Evolutionary conservation across 2,113 vertebrate genomes (phyloP), one percentile per base, ranked within the genome.

Genomic region (Colaptes auratus): DNA sequence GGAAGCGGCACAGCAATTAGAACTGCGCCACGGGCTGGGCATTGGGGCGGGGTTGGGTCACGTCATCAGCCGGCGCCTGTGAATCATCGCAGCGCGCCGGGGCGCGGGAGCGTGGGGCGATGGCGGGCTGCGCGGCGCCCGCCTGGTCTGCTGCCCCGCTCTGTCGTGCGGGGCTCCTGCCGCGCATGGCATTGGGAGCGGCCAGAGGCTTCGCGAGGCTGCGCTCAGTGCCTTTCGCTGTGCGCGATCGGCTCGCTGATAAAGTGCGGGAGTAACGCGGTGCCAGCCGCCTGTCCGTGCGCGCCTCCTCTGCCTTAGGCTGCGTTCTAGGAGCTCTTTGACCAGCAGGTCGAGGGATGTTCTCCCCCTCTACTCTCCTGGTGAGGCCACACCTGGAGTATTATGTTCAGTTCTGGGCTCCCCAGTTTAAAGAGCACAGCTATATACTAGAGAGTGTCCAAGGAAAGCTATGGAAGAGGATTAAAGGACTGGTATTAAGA

Each of bases 11-110:
- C 31, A 50, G 52, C 76, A 86, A 88, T 93, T 93, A 66, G 64
- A 94, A 46, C 87, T 97, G 95, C 96, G 94, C 96, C 97, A 97
- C 76, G 30, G 82, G 25, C 24, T n/a, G 35, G 31, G 46, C 15
- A 53, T 39, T 7, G 48, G 76, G 61, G 52, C 72, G 60, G 48
- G 5, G 63, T 58, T 15, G 44, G 19, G 12, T 9, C 12, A 28
- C 39, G 65, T n/a, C 65, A 67, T 46, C 65, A 27, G 30, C 30
- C 30, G 28, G 19, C 31, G 42, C 28, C 17, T 39, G 6, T 4
- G 30, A 48, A 46, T 70, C 56, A 86, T 3, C 8, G 0, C 2
- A 8, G 31, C 3, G 72, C 63, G 93, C 31, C 7, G 20, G 12
- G 17, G 2, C 24, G 27, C 0, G 59, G 39, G 8, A 1, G 2